phyloP scores from a whole-genome alignment of 2,888 invertebrate genomes.

The Zygogramma bicolorata region DNA sequence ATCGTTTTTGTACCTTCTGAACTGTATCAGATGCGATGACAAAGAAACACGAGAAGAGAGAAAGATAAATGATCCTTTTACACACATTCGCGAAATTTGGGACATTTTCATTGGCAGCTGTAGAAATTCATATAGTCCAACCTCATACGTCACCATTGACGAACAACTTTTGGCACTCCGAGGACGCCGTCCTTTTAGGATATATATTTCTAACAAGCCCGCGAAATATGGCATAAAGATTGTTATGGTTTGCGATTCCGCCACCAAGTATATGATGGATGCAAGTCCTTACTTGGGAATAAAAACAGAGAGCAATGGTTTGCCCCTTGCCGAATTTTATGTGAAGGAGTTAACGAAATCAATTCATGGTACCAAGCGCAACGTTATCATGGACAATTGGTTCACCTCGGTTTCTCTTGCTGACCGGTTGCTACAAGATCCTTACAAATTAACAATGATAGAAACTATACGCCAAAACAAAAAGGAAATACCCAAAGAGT shows the following conservation, averaged over 20 bases:
- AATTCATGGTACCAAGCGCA: constrained; percentile 50
- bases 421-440: background rate
- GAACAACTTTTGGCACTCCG: background rate
- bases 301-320: constrained; percentile 49
- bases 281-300: constrained; percentile 54
- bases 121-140: background rate
- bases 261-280: constrained; percentile 54
- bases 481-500: no score
- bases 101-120: background rate
- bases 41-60: background rate
- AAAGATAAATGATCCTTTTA: background rate
- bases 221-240: no score
- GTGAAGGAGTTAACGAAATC: constrained; percentile 47
- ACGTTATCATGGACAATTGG: constrained; percentile 58
- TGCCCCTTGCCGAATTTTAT: constrained; percentile 50
- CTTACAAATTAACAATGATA: background rate
- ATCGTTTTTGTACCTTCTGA: background rate
- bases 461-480: background rate
- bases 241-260: no score
- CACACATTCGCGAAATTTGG: background rate
- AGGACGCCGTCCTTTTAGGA: background rate
- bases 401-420: constrained; percentile 23
- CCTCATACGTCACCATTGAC: background rate
- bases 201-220: background rate
- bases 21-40: background rate